A percentile compares a stretch with the other conserved stretches of the same genome.
Evolutionary conservation across 2,797 vertebrate genomes (phyloP).

Genomic region (Hemitrygon akajei): DNA sequence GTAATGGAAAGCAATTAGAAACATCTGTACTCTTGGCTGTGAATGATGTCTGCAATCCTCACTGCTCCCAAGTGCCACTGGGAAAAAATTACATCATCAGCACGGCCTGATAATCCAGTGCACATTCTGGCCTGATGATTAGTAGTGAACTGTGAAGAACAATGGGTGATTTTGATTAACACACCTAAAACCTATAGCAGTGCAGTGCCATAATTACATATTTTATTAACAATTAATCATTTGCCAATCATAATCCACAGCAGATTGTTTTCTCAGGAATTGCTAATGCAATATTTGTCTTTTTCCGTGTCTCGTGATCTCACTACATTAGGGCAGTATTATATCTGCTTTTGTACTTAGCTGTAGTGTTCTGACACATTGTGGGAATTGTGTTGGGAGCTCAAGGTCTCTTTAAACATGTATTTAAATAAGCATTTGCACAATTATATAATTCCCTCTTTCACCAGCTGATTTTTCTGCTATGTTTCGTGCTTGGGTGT

Average conservation of each 20-base stretch:
- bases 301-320: not conserved
- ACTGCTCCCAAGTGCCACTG: slow-evolving; percentile 83
- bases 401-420: not conserved
- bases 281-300: not conserved
- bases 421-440: not conserved
- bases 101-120: slow-evolving; percentile 58
- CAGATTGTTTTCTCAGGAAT: not conserved
- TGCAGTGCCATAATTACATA: not conserved
- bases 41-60: slow-evolving; percentile 79
- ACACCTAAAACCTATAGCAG: slow-evolving; percentile 19
- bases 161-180: slow-evolving; percentile 54
- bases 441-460: not conserved
- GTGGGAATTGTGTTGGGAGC: not conserved
- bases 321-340: not conserved
- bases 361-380: not conserved
- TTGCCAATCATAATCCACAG: not conserved
- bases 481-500: not conserved
- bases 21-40: slow-evolving; percentile 99
- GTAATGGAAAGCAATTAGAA: slow-evolving; percentile 99
- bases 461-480: not conserved
- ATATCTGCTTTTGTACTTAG: not conserved
- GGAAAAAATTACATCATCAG: slow-evolving; percentile 95
- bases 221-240: slow-evolving; percentile 24
- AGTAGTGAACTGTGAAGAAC: slow-evolving; percentile 86
- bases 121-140: slow-evolving; percentile 62